phyloP scores from a whole-genome alignment of 2,797 vertebrate species.

The Philypnodon macrostomus region DNA sequence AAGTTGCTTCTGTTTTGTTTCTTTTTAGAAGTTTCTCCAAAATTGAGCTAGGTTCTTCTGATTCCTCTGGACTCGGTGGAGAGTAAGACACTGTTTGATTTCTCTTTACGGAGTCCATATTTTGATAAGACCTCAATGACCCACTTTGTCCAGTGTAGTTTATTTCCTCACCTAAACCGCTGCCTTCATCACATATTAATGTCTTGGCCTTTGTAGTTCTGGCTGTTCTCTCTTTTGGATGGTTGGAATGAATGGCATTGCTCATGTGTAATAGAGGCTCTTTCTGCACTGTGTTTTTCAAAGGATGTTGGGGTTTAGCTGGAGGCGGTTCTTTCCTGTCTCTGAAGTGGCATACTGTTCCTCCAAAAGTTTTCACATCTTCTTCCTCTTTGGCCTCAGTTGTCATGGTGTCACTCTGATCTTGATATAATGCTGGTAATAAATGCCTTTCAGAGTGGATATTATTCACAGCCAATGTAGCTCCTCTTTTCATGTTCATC shows the following conservation, averaged over 20 bases:
- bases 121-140: slow-evolving; percentile 17
- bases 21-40: slow-evolving; percentile 69
- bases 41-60: slow-evolving; percentile 62
- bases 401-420: slow-evolving; percentile 30
- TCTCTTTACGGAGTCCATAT: slow-evolving; percentile 14
- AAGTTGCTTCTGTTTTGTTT: slow-evolving; percentile 47
- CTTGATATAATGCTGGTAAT: slow-evolving; percentile 15
- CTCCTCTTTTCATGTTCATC: slow-evolving; percentile 25
- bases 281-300: slow-evolving; percentile 61
- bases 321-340: slow-evolving; percentile 54
- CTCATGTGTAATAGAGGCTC: slow-evolving; percentile 50
- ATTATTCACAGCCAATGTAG: slow-evolving; percentile 17
- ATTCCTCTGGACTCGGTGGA: slow-evolving; percentile 6
- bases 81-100: slow-evolving; percentile 12
- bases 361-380: slow-evolving; percentile 33
- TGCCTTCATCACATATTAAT: not conserved
- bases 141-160: slow-evolving; percentile 29
- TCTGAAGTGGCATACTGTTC: slow-evolving; percentile 52
- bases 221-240: slow-evolving; percentile 33
- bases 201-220: slow-evolving; percentile 29
- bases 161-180: slow-evolving; percentile 20
- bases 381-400: slow-evolving; percentile 31
- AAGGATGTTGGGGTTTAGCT: slow-evolving; percentile 61
- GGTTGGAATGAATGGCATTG: slow-evolving; percentile 40
- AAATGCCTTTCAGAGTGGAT: too few relatives aligned